phyloP scores from a whole-genome alignment of 2,888 invertebrate species.

The Pristionchus mayeri region DNA sequence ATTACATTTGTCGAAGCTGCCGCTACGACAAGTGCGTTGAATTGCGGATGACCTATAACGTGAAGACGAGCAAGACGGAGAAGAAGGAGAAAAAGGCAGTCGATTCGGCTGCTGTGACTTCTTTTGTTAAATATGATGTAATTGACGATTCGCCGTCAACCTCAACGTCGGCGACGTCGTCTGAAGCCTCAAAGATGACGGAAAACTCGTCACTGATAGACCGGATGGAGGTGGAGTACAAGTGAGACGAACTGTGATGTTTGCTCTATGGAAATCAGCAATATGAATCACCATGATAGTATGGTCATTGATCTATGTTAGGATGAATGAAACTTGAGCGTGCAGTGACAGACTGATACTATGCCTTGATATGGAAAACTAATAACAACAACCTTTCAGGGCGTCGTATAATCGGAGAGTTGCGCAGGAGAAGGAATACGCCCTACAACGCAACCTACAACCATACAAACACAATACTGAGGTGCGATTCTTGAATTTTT shows the following conservation, averaged over 20 bases:
- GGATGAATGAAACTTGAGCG: too few relatives aligned
- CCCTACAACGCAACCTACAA: background rate
- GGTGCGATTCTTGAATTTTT: background rate
- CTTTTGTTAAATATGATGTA: background rate
- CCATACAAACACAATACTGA: background rate
- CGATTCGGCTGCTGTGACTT: background rate
- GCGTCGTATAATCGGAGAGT: background rate
- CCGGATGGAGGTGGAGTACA: background rate
- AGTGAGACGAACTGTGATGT: background rate
- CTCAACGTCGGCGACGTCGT: background rate
- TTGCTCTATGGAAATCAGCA: background rate
- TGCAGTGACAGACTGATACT: too few relatives aligned
- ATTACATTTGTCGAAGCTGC: background rate
- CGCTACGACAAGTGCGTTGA: background rate
- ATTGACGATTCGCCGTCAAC: background rate
- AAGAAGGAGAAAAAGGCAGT: background rate
- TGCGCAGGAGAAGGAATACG: background rate
- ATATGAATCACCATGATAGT: too few relatives aligned
- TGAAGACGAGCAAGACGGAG: background rate
- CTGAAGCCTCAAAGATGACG: too few relatives aligned
- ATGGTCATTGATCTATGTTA: too few relatives aligned
- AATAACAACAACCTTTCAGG: background rate
- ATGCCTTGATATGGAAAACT: too few relatives aligned
- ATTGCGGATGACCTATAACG: background rate
- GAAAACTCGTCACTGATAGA: background rate